These are phyloP conservation scores for Napeogenes inachia DNA, from an alignment of 2,888 invertebrate genomes.

Conservation along the genomic window DNA sequence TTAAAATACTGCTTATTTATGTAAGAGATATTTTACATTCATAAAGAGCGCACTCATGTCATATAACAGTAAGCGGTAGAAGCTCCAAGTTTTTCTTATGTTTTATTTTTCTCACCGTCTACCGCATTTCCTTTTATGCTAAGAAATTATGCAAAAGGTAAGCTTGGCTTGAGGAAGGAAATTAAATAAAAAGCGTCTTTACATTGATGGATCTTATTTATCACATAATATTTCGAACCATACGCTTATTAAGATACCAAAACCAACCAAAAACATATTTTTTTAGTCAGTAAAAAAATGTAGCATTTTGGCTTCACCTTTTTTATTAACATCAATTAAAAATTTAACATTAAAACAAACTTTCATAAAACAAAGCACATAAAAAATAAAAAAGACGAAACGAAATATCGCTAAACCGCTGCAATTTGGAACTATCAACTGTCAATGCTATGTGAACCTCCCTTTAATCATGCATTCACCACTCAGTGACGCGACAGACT, in stretches of 20 bases:
- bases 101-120: constrained; percentile 14
- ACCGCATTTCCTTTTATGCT: constrained; percentile 12
- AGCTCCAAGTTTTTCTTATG: constrained; percentile 1
- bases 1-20: too few relatives aligned
- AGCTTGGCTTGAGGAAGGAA: background rate
- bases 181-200: constrained; percentile 2
- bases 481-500: constrained; percentile 24
- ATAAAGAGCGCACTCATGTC: too few relatives aligned
- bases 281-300: too few relatives aligned
- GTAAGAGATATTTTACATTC: too few relatives aligned
- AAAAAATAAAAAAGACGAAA: background rate
- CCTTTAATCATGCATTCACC: constrained; percentile 28
- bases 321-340: background rate
- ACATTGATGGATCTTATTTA: too few relatives aligned
- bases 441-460: constrained; percentile 29
- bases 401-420: constrained; percentile 19
- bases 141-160: constrained; percentile 5
- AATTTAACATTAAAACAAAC: background rate
- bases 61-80: too few relatives aligned
- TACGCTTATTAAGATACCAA: too few relatives aligned
- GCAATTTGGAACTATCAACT: constrained; percentile 22
- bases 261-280: too few relatives aligned
- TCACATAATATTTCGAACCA: too few relatives aligned
- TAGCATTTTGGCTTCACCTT: too few relatives aligned
- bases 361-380: background rate